Percentiles rank a stretch among this genome's conserved stretches.
Evolutionary conservation across 1,140 invertebrate genomes (phyloP).

Genomic region (Sitobion miscanthi): DNA sequence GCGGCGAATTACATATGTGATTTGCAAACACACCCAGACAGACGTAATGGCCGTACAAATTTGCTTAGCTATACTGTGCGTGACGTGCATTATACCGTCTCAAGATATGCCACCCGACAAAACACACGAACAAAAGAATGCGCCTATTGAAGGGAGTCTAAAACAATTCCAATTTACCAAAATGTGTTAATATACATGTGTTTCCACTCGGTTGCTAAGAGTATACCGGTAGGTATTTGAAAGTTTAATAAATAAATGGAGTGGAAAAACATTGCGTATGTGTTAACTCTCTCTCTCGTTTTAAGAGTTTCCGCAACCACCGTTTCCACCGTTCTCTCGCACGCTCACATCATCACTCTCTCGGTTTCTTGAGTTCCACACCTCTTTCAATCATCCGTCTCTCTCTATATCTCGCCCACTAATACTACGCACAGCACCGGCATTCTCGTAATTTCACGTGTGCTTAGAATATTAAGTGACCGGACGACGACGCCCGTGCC

Average conservation of each 20-base stretch:
- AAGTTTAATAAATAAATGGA: slow-evolving; percentile 42
- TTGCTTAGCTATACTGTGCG: not conserved
- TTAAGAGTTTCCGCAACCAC: not conserved
- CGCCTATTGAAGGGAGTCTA: not conserved
- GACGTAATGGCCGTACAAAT: not conserved
- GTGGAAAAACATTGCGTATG: slow-evolving; percentile 37
- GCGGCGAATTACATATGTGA: not conserved
- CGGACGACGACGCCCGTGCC: not conserved
- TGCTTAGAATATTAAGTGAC: not conserved
- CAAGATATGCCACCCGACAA: not conserved
- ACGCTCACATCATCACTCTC: not conserved
- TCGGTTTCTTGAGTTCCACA: not conserved
- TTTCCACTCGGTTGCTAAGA: not conserved
- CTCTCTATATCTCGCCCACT: not conserved
- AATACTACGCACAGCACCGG: not conserved
- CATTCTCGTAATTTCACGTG: not conserved
- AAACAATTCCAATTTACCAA: slow-evolving; percentile 24
- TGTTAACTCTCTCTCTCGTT: not conserved
- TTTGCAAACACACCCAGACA: not conserved
- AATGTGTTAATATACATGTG: slow-evolving; percentile 34
- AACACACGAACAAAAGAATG: not conserved
- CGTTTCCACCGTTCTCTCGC: not conserved
- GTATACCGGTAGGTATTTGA: slow-evolving; percentile 5
- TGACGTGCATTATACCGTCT: not conserved
- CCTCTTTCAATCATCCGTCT: not conserved